Evolutionary conservation across 2,113 vertebrate genomes (phyloP).

Genomic region (Psittacus erithacus): DNA sequence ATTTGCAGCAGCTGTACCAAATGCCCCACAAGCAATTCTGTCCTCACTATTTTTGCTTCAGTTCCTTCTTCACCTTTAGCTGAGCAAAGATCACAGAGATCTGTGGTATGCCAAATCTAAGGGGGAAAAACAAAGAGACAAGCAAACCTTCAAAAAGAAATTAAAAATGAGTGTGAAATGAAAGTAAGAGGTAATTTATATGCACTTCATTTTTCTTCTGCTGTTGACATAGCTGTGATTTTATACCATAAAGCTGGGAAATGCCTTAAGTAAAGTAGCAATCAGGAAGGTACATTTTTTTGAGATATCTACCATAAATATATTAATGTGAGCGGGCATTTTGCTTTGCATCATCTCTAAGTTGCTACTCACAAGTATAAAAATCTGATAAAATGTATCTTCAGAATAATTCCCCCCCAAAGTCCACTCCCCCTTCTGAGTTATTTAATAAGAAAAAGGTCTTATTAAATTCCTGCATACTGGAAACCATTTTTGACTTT

Average conservation of each 20-base stretch:
- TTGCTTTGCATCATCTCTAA: neutral
- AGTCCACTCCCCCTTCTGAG: accelerated
- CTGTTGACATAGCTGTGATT: neutral
- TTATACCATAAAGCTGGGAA: neutral
- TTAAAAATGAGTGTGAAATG: neutral
- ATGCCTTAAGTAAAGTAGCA: neutral
- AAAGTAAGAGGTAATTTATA: neutral
- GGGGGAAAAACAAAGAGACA: neutral
- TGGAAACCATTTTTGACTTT: neutral
- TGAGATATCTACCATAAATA: neutral
- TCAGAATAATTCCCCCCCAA: neutral
- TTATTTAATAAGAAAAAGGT: neutral
- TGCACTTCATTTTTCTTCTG: neutral
- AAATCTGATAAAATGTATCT: neutral
- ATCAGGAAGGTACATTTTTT: neutral
- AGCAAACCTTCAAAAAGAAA: neutral
- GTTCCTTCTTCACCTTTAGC: neutral
- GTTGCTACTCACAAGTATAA: neutral
- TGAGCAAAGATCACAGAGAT: neutral
- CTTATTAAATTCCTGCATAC: neutral
- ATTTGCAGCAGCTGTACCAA: conserved; percentile 17
- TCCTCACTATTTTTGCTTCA: conserved; percentile 15
- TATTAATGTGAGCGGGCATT: neutral
- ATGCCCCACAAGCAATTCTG: neutral
- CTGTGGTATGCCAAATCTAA: neutral